Base-by-base conservation (phyloP, 2,113 vertebrate species). In the Hippolais icterina region DNA sequence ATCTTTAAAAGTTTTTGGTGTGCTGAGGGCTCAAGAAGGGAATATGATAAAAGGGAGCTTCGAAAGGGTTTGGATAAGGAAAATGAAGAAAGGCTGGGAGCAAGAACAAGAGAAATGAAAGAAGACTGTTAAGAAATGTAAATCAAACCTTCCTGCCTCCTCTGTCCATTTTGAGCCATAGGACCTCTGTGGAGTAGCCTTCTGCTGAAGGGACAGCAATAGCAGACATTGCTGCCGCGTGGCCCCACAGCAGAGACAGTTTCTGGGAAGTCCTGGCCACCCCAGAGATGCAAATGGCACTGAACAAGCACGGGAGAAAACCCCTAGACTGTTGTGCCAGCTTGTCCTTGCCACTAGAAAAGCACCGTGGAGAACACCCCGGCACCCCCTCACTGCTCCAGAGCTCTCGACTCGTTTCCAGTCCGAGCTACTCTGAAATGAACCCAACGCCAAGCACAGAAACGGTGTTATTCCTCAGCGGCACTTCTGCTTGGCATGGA, bases 371-470 rank as follows among this genome's bases (percentile, higher is more conserved):
- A 77, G 87, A 91, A 47, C 27, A 42, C 11, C 80, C 42, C 1
- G 0, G 33, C 28, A 8, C 2, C 28, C 52, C 57, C 11, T 0
- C 0, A 0, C 64, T n/a, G 10, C 60, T 37, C 72, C 52, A 1
- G 5, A 66, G 47, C 31, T 66, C 82, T 50, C 3, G 0, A 0
- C 5, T 5, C 1, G 0, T 12, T 27, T 53, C 23, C 3, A 5
- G 15, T 0, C 4, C 0, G 3, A 65, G n/a, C 6, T 5, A 10
- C 31, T 8, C 63, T 2, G 0, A 50, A 39, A 18, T 0, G 1
- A 33, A 10, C 15, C 29, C 2, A 4, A 11, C 0, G 2, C 1
- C 2, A 4, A 47, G 74, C 23, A 6, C 20, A 70, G 69, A 2
- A 25, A 53, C 15, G 1, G 39, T 0, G 0, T 12, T 3, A 23